A percentile compares a stretch with the other conserved stretches of the same genome.
Conservation (phyloP, 2,888 invertebrate species). For the Sinopyrophorus schimmeli region DNA sequence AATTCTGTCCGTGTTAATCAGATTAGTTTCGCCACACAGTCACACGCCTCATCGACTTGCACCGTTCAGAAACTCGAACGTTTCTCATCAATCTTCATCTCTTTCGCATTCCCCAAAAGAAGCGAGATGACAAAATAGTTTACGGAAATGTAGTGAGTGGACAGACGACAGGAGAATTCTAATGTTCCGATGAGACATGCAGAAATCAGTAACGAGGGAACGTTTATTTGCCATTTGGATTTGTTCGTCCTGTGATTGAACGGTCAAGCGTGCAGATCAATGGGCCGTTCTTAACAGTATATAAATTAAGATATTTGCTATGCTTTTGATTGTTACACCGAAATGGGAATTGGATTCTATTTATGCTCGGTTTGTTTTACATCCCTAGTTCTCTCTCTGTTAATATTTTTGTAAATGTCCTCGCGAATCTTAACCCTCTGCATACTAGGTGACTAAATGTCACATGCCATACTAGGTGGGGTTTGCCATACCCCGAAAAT, state of each 20-base stretch:
- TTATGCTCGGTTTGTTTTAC: no score
- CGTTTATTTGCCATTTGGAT: slow-evolving; percentile 36
- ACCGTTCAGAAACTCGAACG: slow-evolving; percentile 16
- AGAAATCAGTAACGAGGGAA: slow-evolving; percentile 32
- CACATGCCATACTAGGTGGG: no score
- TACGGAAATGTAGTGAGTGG: slow-evolving; percentile 25
- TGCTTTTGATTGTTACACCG: no score
- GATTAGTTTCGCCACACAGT: slow-evolving; percentile 52
- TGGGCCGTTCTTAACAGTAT: slow-evolving; percentile 43
- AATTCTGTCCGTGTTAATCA: slow-evolving; percentile 50
- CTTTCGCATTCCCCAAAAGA: slow-evolving; percentile 23
- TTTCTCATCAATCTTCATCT: slow-evolving; percentile 29
- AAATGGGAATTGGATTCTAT: no score
- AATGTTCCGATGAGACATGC: slow-evolving; percentile 27
- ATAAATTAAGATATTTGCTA: slow-evolving; percentile 43
- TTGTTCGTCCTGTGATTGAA: slow-evolving; percentile 31
- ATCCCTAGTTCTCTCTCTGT: no score
- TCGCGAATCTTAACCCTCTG: no score
- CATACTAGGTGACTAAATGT: no score
- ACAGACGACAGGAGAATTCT: slow-evolving; percentile 30
- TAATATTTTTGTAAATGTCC: no score
- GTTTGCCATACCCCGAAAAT: no score
- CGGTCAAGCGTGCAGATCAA: slow-evolving; percentile 37
- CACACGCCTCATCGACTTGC: slow-evolving; percentile 51
- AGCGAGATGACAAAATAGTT: slow-evolving; percentile 26